Base-by-base conservation (phyloP, 1,140 invertebrate species). In the Chironomus tepperi region DNA sequence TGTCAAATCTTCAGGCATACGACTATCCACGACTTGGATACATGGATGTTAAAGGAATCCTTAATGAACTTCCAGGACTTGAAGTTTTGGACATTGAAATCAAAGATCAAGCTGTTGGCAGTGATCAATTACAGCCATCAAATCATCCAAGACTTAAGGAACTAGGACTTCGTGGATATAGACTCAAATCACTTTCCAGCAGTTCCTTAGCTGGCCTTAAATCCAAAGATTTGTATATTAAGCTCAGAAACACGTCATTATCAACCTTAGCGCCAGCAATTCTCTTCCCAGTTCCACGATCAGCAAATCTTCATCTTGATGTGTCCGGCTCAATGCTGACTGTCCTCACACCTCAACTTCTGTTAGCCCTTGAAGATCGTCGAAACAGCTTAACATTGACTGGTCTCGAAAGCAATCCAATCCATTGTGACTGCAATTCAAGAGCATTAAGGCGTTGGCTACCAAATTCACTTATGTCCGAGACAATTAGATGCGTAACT, bases 251-350 rank as follows among this genome's bases (percentile, higher is more conserved):
- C 79, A 95, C 94, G 2, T 94, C 91, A 1, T 79, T 96, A 1
- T 88, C 87, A 42, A 84, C 86, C 0, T 83, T 96, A 75, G 92
- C 93, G 3, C 89, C 92, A 6, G 89, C 93, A 0, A 79, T 96
- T 19, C 87, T 97, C 73, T 93, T 95, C 78, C 92, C 94, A 0
- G 87, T 97, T n/a, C 95, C 95, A 0, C 87, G 93, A 78, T 96
- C 94, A 3, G 93, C 92, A 0, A 87, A 88, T 74, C 88, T 96
- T 16, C 87, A 84, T 7, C 83, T 96, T 0, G 90, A 95, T 79
- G 86, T 96, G 0, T 85, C 87, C n/a, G 90, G 90, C 9, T 94
- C 89, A 78, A 89, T 90, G 79, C 84, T 97, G 64, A 85, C 86
- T 6, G 91, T 89, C 0, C 79, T 96, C 3, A 87, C 90, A 74